phyloP scores from a whole-genome alignment of 2,888 invertebrate species.

The Dilophus febrilis region DNA sequence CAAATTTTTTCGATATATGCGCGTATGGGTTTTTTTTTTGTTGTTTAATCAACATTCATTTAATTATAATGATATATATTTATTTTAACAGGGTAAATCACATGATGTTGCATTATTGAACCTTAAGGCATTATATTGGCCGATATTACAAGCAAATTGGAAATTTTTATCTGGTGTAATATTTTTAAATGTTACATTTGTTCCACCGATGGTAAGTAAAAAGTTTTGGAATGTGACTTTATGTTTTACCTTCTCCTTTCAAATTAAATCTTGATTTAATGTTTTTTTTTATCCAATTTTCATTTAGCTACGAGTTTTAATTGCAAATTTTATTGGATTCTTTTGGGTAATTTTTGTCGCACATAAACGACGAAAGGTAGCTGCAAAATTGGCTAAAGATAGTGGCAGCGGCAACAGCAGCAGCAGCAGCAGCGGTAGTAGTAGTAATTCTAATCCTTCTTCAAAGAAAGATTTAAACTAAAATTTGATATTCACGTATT shows the following conservation, averaged over 20 bases:
- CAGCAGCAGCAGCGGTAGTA: too few species aligned
- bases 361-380: slow-evolving; percentile 39
- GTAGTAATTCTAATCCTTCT: too few species aligned
- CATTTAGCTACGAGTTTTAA: slow-evolving; percentile 56
- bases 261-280: neutral
- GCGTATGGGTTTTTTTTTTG: too few species aligned
- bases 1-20: too few species aligned
- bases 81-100: slow-evolving; percentile 41
- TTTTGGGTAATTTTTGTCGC: slow-evolving; percentile 64
- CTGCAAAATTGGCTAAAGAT: slow-evolving; percentile 1
- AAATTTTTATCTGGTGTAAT: slow-evolving; percentile 60
- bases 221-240: slow-evolving; percentile 5
- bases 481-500: too few species aligned
- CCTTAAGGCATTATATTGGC: slow-evolving; percentile 43
- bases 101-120: slow-evolving; percentile 46
- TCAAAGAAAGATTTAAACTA: too few species aligned
- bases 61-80: slow-evolving; percentile 2
- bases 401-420: too few species aligned
- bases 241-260: neutral
- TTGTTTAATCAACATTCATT: too few species aligned
- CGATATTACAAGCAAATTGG: slow-evolving; percentile 54
- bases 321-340: slow-evolving; percentile 58
- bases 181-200: slow-evolving; percentile 52
- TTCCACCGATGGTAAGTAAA: slow-evolving; percentile 62
- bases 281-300: slow-evolving; percentile 4